Conservation (phyloP, 2,797 vertebrate genomes). For the Enteromius thamalakanensis region DNA sequence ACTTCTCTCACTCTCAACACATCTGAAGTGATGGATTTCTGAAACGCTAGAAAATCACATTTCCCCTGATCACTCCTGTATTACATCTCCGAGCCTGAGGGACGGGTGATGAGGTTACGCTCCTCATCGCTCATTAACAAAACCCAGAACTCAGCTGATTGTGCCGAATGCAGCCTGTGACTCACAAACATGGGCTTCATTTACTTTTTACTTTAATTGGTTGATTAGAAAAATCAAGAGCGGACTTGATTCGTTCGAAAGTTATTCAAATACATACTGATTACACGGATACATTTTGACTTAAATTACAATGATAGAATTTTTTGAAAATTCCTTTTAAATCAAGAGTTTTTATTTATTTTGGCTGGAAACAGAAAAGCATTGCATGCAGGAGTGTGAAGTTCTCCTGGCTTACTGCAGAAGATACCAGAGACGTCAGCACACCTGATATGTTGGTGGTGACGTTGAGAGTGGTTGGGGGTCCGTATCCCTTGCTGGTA, state of each 20-base stretch:
- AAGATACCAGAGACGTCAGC: background rate
- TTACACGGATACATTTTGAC: background rate
- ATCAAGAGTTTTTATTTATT: no score
- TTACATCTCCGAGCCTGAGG: background rate
- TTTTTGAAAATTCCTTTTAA: no score
- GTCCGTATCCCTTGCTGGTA: constrained; percentile 93
- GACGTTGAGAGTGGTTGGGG: constrained; percentile 89
- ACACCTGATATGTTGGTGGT: constrained; percentile 99
- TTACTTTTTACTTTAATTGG: background rate
- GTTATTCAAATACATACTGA: background rate
- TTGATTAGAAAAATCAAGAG: background rate
- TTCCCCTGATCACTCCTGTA: constrained; percentile 20
- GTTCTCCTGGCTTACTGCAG: background rate
- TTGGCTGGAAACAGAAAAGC: no score
- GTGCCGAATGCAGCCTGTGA: background rate
- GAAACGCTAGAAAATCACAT: constrained; percentile 30
- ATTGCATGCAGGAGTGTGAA: no score
- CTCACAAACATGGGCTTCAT: background rate
- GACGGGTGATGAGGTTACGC: background rate
- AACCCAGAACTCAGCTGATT: constrained; percentile 23
- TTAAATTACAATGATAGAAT: no score
- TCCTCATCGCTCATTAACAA: constrained; percentile 33
- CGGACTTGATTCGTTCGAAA: background rate
- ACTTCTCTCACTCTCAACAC: constrained; percentile 18
- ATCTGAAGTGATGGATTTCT: constrained; percentile 36